Evolutionary conservation across 2,797 vertebrate species (phyloP), one percentile per base, ranked within the genome.

Genomic region (Meriones psammophilus): DNA sequence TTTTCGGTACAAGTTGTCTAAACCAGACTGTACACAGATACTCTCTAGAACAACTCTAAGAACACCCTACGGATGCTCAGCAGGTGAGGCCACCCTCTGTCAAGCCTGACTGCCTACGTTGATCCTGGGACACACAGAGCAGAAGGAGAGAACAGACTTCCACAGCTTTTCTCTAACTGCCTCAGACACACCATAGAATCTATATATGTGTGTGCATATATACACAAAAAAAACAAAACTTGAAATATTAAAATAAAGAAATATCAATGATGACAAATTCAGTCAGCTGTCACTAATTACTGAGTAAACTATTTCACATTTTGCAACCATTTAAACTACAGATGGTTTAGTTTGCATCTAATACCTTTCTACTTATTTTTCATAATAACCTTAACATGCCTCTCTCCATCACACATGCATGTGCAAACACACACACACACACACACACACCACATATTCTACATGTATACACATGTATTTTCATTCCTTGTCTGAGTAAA

Each of bases 271-370:
- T 50, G 39, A 50, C 3, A 46, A 84, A 73, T 83, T 84, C 20
- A 30, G 60, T 80, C 42, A 92, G 33, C 73, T 81, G 50, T 84
- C 66, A 88, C 28, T 69, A 92, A 89, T 28, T 77, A 22, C 66
- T 76, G 56, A 86, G 14, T 66, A 80, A 92, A 91, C 33, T 6
- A 39, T 1, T n/a, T 76, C 28, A n/a, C 33, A 56, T 68, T 79
- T 18, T 50, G 13, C 9, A 81, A 39, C 56, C 22, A 78, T 71
- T 91, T 69, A 91, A 84, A 12, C 9, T 64, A 92, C 42, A 80
- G 17, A 94, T 84, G 20, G 39, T 50, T 33, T 68, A 66, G 36
- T 81, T 92, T 83, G 3, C 20, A 79, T 76, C 66, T 96, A 83
- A 62, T 54, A 20, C 66, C 8, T 81, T 93, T 84, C 74, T 76